phyloP scores from a whole-genome alignment of 2,113 vertebrate species.

The Zapornia atra region DNA sequence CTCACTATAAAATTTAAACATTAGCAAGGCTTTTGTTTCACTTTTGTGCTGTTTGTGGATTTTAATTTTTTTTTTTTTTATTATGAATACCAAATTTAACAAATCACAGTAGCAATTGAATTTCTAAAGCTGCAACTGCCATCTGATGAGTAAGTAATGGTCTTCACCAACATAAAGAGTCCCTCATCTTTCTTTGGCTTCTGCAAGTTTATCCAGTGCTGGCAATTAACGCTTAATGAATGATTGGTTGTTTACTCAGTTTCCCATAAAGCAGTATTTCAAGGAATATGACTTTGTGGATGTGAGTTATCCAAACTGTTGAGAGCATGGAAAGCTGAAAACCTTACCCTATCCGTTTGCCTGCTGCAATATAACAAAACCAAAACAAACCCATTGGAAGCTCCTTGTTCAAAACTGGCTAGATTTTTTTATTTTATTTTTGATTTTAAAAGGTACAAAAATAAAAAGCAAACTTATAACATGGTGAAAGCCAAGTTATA shows the following conservation, averaged over 20 bases:
- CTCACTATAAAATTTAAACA: constrained; percentile 72
- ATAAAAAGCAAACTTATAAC: neutral
- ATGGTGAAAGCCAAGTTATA: neutral
- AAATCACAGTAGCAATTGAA: constrained; percentile 29
- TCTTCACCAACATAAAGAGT: neutral
- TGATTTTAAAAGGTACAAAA: neutral
- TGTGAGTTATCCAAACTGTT: neutral
- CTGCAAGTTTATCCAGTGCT: neutral
- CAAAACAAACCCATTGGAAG: neutral
- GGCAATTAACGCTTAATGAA: constrained; percentile 48
- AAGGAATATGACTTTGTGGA: neutral
- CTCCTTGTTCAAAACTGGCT: neutral
- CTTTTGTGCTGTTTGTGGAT: constrained; percentile 38
- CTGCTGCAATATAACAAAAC: neutral
- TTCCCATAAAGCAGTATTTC: neutral
- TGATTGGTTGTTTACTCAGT: neutral
- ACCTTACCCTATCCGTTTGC: neutral
- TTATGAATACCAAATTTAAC: constrained; percentile 49
- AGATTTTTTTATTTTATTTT: neutral
- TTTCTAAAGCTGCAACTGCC: constrained; percentile 53
- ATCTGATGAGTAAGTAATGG: constrained; percentile 15
- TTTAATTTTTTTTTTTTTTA: neutral
- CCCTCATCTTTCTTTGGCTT: constrained; percentile 2
- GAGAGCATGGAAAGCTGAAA: neutral
- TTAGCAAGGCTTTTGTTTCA: constrained; percentile 68